Percentiles rank a stretch among this genome's conserved stretches.
Evolutionary conservation across 2,113 vertebrate genomes (phyloP).

Genomic region (Danio rerio): DNA sequence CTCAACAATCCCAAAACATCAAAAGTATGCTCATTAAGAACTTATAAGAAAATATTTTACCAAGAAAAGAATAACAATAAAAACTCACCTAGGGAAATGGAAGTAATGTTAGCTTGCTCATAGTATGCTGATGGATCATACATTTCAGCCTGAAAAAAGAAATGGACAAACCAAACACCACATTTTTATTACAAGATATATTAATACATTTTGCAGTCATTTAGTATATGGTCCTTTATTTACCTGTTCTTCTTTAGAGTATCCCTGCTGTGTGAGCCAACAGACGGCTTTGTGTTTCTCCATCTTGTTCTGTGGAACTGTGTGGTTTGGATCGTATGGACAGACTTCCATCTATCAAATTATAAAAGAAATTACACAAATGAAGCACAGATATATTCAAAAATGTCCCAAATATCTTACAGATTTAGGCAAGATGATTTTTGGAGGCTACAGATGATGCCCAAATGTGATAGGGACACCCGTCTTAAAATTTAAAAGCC

Average conservation of each 20-base stretch:
- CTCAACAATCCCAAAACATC: too few relatives aligned
- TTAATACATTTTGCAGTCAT: not conserved
- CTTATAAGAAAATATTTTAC: not conserved
- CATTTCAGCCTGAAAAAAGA: slow-evolving; percentile 82
- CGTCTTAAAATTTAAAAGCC: too few relatives aligned
- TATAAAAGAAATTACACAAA: not conserved
- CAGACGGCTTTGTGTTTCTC: slow-evolving; percentile 84
- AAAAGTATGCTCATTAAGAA: not conserved
- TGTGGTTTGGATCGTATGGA: slow-evolving; percentile 84
- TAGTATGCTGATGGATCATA: slow-evolving; percentile 82
- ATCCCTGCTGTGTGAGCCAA: slow-evolving; percentile 80
- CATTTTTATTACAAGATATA: not conserved
- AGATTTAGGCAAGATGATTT: not conserved
- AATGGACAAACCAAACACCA: slow-evolving; percentile 25
- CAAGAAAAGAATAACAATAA: not conserved
- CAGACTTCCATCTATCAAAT: slow-evolving; percentile 81
- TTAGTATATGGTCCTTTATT: not conserved
- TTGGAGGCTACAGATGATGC: too few relatives aligned
- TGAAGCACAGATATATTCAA: not conserved
- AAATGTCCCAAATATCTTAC: not conserved
- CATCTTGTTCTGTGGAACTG: slow-evolving; percentile 80
- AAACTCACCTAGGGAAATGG: slow-evolving; percentile 83
- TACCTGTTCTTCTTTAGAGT: slow-evolving; percentile 87
- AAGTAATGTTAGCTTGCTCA: slow-evolving; percentile 77
- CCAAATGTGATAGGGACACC: too few relatives aligned